Evolutionary conservation across 1,140 invertebrate species (phyloP).

Genomic region (Ostrea edulis): DNA sequence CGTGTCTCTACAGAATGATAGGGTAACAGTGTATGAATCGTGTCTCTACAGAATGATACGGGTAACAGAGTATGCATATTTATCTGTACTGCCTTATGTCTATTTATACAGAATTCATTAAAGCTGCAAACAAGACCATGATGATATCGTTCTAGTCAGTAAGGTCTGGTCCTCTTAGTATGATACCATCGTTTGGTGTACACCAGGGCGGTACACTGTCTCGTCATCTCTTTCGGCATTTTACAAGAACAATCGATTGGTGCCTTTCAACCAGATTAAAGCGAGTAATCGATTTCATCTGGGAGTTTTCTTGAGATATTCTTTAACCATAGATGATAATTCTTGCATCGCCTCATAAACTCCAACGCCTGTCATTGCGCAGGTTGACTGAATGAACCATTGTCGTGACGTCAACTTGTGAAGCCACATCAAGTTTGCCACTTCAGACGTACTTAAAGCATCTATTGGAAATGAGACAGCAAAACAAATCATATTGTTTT

Average conservation of each 20-base stretch:
- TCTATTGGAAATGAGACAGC: constrained; percentile 40
- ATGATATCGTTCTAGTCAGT: no score
- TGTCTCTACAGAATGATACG: no score
- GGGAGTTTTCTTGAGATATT: constrained; percentile 54
- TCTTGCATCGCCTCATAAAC: constrained; percentile 72
- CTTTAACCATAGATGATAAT: constrained; percentile 70
- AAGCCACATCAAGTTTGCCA: constrained; percentile 65
- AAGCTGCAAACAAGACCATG: no score
- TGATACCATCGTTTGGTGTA: no score
- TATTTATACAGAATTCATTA: no score
- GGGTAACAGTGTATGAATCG: no score
- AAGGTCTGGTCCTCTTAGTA: no score
- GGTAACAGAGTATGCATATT: no score
- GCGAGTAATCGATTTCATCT: neutral
- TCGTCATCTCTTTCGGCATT: no score
- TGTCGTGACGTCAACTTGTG: constrained; percentile 60
- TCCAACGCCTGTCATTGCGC: constrained; percentile 72
- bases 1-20: no score
- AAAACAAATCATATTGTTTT: neutral
- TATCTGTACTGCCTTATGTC: no score
- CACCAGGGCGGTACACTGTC: no score
- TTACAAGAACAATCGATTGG: neutral
- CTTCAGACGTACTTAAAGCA: constrained; percentile 62
- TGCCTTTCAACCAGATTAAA: neutral
- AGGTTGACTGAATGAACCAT: constrained; percentile 73